Conservation (phyloP, 2,113 vertebrate genomes). For the Myodes glareolus region DNA sequence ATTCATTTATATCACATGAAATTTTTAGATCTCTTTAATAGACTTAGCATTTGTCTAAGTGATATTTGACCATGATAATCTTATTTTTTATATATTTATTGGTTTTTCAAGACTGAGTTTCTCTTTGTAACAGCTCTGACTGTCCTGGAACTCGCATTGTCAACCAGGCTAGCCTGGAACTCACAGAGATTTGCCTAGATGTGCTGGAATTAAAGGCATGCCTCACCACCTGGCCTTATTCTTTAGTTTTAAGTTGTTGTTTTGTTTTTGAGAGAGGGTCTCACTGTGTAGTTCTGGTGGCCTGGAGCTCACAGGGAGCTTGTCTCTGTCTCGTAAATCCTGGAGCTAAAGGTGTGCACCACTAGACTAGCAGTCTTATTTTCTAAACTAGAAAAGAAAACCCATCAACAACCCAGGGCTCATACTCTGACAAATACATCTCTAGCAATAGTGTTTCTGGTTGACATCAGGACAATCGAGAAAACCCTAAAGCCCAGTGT, state of each 20-base stretch:
- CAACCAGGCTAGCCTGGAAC: neutral
- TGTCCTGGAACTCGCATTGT: neutral
- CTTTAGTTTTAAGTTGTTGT: neutral
- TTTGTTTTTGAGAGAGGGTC: neutral
- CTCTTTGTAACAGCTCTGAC: neutral
- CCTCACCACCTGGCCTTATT: neutral
- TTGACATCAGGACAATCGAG: neutral
- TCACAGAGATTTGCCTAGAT: neutral
- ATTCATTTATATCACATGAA: conserved; percentile 31
- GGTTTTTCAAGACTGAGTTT: neutral
- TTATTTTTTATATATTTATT: neutral
- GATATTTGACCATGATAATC: conserved; percentile 16
- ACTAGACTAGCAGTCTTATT: neutral
- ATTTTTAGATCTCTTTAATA: conserved; percentile 30
- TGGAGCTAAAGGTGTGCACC: neutral
- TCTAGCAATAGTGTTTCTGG: conserved; percentile 16
- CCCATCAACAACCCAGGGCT: neutral
- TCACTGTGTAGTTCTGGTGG: neutral
- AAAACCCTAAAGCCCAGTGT: neutral
- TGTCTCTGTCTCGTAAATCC: neutral
- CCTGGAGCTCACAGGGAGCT: neutral
- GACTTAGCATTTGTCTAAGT: neutral
- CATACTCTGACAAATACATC: neutral
- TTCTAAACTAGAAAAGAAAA: conserved; percentile 11
- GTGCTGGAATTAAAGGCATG: neutral